phyloP scores from a whole-genome alignment of 2,113 vertebrate genomes.

The Ceratotherium simum region DNA sequence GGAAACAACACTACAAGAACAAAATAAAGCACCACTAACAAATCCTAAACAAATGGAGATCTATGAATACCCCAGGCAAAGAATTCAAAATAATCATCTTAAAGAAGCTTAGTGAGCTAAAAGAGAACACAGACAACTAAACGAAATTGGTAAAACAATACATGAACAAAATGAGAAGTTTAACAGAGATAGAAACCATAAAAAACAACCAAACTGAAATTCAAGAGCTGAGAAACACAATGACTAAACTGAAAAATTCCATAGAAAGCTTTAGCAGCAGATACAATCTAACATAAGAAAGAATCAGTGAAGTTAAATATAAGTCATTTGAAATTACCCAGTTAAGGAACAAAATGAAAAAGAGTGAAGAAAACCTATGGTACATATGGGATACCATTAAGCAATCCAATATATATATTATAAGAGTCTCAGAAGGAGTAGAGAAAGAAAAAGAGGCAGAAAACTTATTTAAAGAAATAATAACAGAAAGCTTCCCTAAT shows the following conservation, averaged over 20 bases:
- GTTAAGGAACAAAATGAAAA: too few species aligned
- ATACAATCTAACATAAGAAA: too few species aligned
- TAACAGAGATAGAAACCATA: not conserved
- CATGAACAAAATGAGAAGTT: not conserved
- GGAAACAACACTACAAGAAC: not conserved
- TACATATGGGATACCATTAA: too few species aligned
- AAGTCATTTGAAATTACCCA: too few species aligned
- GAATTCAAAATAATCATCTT: not conserved
- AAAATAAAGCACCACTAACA: not conserved
- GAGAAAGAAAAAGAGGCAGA: too few species aligned
- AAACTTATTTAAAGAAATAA: too few species aligned
- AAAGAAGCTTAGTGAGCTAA: not conserved
- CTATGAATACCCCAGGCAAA: not conserved
- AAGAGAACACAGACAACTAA: not conserved
- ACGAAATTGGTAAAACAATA: not conserved
- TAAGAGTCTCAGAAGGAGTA: too few species aligned
- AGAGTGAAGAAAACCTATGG: too few species aligned
- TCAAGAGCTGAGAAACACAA: not conserved
- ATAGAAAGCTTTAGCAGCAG: not conserved
- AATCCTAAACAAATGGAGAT: not conserved
- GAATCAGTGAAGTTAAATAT: too few species aligned
- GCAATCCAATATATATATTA: too few species aligned
- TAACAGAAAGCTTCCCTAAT: too few species aligned
- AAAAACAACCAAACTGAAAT: not conserved
- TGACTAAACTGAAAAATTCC: not conserved